A percentile compares a stretch with the other conserved stretches of the same genome.
Conservation (phyloP, 2,113 vertebrate species). For the Chinchilla lanigera region DNA sequence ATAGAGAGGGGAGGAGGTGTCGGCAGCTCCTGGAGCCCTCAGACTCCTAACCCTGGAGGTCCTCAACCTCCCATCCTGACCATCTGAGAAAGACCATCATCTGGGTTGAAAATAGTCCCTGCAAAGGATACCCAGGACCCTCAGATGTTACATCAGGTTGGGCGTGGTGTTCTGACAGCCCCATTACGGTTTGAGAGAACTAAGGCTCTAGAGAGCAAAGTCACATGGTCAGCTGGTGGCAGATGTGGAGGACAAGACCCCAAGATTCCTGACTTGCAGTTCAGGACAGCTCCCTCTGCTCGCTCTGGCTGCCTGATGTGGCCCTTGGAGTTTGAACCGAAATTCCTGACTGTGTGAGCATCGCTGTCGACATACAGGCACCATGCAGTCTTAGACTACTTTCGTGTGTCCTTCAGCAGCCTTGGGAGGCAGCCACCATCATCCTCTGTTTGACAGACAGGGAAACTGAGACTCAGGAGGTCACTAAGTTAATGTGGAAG, state of each 20-base stretch:
- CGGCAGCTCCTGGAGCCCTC: background rate
- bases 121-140: background rate
- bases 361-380: fast-evolving
- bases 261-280: background rate
- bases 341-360: fast-evolving
- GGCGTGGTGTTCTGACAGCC: background rate
- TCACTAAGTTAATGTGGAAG: background rate
- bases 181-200: slow-evolving; percentile 52
- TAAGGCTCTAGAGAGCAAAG: background rate
- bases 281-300: background rate
- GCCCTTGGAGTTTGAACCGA: background rate
- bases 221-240: background rate
- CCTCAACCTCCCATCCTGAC: background rate
- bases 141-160: background rate
- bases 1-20: slow-evolving; percentile 65
- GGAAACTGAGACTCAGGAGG: slow-evolving; percentile 21
- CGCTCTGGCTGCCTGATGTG: background rate
- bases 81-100: background rate
- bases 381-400: fast-evolving
- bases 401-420: background rate
- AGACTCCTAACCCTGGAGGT: background rate
- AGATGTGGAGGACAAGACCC: background rate
- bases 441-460: background rate
- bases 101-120: background rate
- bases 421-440: fast-evolving